Base-by-base conservation (phyloP, 2,797 vertebrate species). In the Parambassis ranga region DNA sequence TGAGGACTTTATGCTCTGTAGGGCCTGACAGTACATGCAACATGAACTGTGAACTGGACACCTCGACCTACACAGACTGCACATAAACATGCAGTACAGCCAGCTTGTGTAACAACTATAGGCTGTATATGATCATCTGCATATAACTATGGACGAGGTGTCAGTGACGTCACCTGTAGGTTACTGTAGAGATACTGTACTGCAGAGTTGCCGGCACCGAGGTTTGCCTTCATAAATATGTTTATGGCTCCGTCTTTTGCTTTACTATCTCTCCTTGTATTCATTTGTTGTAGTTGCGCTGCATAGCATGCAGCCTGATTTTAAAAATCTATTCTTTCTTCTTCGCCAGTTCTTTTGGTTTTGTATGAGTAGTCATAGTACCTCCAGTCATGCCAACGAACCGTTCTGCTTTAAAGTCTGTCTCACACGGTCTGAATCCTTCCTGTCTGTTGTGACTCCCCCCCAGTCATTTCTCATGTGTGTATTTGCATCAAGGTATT, bases 1-100 rank as follows among this genome's bases (percentile, higher is more conserved):
- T 64, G 56, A 60, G 37, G 46, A 73, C 28, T 67, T 77, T 35
- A 36, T 63, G 57, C 67, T 46, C 35, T 43, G 37, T 14, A 14
- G 31, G 53, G 52, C 30, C 11, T 36, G 48, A 39, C 30, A 50
- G 32, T 51, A 18, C 51, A 55, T 66, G 69, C 58, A 79, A 69
- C 37, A 55, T 69, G 75, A 77, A 75, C 78, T 77, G 60, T 64
- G 57, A 79, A 71, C 60, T 65, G 60, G 65, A 81, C 59, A 58
- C 71, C n/a, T 3, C 48, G 63, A 78, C 63, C 61, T 41, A 13
- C 43, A 39, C 58, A 26, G 28, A 19, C 31, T 44, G 41, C 35
- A 11, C 6, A 35, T 14, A 70, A 52, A 67, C 47, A 24, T 44
- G 61, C 26, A 35, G 32, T n/a, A 33, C 32, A 44, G 50, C 18